Evolutionary conservation across 2,797 vertebrate genomes (phyloP), one percentile per base, ranked within the genome.

Genomic region (Schizopygopsis pylzovi): DNA sequence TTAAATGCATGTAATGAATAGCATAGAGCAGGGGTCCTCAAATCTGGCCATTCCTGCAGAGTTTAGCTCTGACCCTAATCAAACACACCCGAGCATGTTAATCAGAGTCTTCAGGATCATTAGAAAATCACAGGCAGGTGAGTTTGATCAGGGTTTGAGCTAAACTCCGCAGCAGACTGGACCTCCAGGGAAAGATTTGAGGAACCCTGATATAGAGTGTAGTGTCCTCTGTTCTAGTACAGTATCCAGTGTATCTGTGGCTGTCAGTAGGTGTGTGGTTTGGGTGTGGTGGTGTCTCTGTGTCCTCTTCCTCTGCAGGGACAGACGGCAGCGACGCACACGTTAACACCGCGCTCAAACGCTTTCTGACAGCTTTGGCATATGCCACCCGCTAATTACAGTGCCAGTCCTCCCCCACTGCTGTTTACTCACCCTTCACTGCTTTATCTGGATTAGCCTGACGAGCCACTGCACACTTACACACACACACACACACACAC

Each of bases 351-450:
- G 94, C 94, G 93, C 91, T 91, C 93, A 94, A 95, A 95, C 93
- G 93, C 92, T 94, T 94, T 93, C 94, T 94, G 92, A 95, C 93
- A 94, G 91, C 92, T 92, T 89, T 92, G 92, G 92, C 95, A 96
- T 96, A 96, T 96, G 95, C 95, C 96, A 94, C 91, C 91, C 92
- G 93, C 94, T 96, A 95, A 96, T 96, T 96, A 94, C 94, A 92
- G 92, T 93, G 93, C 91, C 94, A 91, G 93, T 95, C 93, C 93
- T 91, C 93, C 93, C 72, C 93, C 92, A 93, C 92, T 93, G 92
- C 94, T 96, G 95, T 93, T 95, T 94, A 85, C 86, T 75, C 81
- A 73, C 92, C 94, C 94, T 95, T 94, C 92, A 81, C 83, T 85
- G 85, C 72, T 79, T 85, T 70, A 78, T 88, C 86, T 85, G 85